Evolutionary conservation across 1,140 invertebrate genomes (phyloP).

Genomic region (Halictus rubicundus): DNA sequence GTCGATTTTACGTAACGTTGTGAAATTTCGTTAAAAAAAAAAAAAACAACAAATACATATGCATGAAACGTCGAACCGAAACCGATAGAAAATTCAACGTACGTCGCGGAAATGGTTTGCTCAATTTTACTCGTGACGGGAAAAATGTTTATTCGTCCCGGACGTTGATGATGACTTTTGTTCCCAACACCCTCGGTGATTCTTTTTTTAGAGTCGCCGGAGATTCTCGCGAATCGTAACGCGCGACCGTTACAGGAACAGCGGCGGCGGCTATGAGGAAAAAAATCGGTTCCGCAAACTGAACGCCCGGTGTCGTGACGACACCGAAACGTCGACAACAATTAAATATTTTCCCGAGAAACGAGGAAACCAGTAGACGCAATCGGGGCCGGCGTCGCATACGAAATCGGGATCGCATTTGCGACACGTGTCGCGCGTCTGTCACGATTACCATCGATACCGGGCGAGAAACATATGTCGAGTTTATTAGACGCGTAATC

Average conservation of each 20-base stretch:
- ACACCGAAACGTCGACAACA: no score
- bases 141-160: constrained; percentile 44
- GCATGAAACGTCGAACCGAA: no score
- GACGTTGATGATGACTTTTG: not conserved
- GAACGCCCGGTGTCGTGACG: no score
- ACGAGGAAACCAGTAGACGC: no score
- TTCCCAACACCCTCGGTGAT: not conserved
- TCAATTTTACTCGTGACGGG: not conserved
- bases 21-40: constrained; percentile 5
- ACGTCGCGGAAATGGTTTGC: no score
- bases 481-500: constrained; percentile 50
- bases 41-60: no score
- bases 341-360: no score
- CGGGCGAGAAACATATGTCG: not conserved
- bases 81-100: no score
- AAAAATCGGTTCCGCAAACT: no score
- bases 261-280: no score
- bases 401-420: not conserved
- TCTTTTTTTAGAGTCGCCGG: not conserved
- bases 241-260: not conserved
- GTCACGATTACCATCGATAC: not conserved
- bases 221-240: no score
- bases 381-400: no score
- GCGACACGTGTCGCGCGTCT: not conserved
- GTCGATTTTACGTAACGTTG: constrained; percentile 31